A percentile compares a stretch with the other conserved stretches of the same genome.
Conservation (phyloP, 2,888 invertebrate genomes). For the Cheilosia grossa region DNA sequence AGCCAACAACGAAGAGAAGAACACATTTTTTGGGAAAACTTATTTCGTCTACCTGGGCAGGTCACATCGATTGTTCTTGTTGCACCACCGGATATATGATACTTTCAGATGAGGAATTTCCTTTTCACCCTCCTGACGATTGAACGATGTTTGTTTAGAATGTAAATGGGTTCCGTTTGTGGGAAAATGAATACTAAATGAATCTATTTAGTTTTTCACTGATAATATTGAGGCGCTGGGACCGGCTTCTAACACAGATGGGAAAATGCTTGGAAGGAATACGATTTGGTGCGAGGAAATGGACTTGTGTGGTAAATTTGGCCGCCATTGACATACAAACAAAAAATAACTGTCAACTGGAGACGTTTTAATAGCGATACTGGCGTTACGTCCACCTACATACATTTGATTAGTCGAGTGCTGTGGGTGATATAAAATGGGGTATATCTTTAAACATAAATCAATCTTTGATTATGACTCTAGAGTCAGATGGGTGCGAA, state of each 20-base stretch:
- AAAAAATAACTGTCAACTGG: too few species aligned
- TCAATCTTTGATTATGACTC: too few species aligned
- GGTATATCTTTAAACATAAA: too few species aligned
- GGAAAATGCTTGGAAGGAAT: too few species aligned
- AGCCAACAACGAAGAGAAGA: conserved; percentile 22
- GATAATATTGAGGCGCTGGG: not conserved
- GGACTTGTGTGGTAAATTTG: too few species aligned
- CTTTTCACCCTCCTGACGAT: conserved; percentile 13
- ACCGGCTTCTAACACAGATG: not conserved
- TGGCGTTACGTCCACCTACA: too few species aligned
- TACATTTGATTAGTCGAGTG: too few species aligned
- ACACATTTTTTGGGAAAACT: conserved; percentile 40
- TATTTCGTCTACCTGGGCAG: conserved; percentile 52
- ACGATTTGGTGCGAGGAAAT: too few species aligned
- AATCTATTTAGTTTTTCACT: not conserved
- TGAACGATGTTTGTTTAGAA: conserved; percentile 49
- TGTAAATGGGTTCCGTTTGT: conserved; percentile 45
- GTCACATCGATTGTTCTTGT: conserved; percentile 21
- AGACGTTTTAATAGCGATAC: too few species aligned
- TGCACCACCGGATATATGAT: conserved; percentile 49
- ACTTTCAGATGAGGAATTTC: conserved; percentile 51
- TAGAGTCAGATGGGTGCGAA: too few species aligned
- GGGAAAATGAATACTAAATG: conserved; percentile 34
- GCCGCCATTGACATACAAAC: too few species aligned
- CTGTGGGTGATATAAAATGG: too few species aligned